Evolutionary conservation across 2,113 vertebrate species (phyloP), one percentile per base, ranked within the genome.

Genomic region (Sterna hirundo): DNA sequence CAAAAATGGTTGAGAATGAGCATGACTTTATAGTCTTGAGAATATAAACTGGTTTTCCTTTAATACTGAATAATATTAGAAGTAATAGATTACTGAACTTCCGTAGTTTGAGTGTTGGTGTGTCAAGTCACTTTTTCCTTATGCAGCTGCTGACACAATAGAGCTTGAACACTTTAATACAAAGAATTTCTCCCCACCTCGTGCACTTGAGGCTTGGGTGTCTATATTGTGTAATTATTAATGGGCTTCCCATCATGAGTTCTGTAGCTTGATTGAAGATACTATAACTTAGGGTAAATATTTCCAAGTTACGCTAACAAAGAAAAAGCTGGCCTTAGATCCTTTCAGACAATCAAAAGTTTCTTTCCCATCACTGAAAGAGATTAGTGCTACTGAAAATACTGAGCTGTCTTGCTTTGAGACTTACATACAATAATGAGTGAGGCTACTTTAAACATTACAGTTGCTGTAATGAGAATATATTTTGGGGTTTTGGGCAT

Each of bases 31-130:
- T 61, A 61, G 40, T 42, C 27, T 51, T n/a, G 38, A 77, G 38
- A 62, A 40, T 46, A 8, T 38, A 57, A 65, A 46, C 19, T 49
- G 7, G 0, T 36, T 87, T 75, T 68, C 14, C 12, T 71, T 25
- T 66, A 64, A 30, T 46, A 68, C 1, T 44, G 22, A 40, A 34
- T 55, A 22, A 10, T 54, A 14, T 27, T 51, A 4, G 7, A n/a
- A 64, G 25, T 65, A 46, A 14, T 76, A 21, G 23, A 15, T 70
- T 69, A n/a, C 25, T 81, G 32, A 61, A 47, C 8, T 44, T 77
- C 8, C 6, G 1, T 27, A 49, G 46, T 47, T 91, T 0, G 4
- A 62, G 4, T 11, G 3, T 52, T 62, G 65, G 11, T 70, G 15
- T 22, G 12, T 71, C 15, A 34, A 18, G 51, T 40, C 29, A 25